A percentile compares a stretch with the other conserved stretches of the same genome.
phyloP scores from a whole-genome alignment of 1,140 invertebrate species.

The Drosophila navojoa region DNA sequence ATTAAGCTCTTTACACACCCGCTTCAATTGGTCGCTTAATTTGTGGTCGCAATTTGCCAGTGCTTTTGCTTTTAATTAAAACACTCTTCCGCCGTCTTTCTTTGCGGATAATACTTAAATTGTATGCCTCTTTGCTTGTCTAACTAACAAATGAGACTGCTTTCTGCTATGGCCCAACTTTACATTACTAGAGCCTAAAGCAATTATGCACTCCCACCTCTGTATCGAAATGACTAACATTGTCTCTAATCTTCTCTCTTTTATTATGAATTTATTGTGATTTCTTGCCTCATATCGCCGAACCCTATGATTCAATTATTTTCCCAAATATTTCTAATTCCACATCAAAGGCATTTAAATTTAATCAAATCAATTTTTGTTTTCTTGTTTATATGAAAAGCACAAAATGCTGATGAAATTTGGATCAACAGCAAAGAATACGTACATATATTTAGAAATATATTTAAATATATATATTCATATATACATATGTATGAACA shows the following conservation, averaged over 20 bases:
- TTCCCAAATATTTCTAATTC: conserved; percentile 3
- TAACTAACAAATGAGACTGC: conserved; percentile 14
- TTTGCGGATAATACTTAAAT: conserved; percentile 40
- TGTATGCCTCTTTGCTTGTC: conserved; percentile 32
- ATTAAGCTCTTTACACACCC: conserved; percentile 65
- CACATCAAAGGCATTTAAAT: conserved; percentile 30
- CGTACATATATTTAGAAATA: not conserved
- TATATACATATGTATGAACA: not conserved
- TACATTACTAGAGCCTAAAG: no score
- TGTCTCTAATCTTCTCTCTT: no score
- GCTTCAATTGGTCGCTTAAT: conserved; percentile 78
- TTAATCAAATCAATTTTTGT: conserved; percentile 27
- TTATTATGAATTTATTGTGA: no score
- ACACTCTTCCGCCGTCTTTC: conserved; percentile 22
- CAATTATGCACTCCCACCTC: no score
- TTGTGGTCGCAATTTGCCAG: conserved; percentile 69
- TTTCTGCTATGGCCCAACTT: no score
- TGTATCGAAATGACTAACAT: no score
- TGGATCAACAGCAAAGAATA: conserved; percentile 10
- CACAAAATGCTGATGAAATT: conserved; percentile 6
- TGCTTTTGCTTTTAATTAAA: conserved; percentile 71
- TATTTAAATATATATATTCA: not conserved
- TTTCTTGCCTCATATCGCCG: no score
- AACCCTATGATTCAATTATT: not conserved
- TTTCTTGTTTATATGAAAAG: conserved; percentile 34